phyloP scores from a whole-genome alignment of 2,888 invertebrate species.

The Monoplex corrugatus region DNA sequence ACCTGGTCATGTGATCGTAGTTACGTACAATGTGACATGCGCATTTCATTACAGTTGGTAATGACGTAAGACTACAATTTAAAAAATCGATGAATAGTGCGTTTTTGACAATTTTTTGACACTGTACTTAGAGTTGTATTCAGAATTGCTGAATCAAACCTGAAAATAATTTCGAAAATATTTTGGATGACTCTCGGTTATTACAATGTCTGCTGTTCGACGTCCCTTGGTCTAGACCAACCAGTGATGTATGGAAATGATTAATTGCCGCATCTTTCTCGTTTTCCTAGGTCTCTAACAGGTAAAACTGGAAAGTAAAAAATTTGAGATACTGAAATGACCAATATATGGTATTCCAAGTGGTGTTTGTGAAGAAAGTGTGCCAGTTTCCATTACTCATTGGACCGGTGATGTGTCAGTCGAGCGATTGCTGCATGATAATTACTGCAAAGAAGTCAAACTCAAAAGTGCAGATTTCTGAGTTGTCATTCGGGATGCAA shows the following conservation, averaged over 20 bases:
- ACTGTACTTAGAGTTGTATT: too few species aligned
- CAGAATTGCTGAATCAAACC: too few species aligned
- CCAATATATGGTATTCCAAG: too few species aligned
- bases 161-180: slow-evolving; percentile 38
- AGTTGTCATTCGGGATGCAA: too few species aligned
- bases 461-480: too few species aligned
- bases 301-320: slow-evolving; percentile 34
- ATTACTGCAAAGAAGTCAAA: slow-evolving; percentile 29
- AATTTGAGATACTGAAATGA: too few species aligned
- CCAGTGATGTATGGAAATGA: slow-evolving; percentile 43
- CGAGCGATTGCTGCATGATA: slow-evolving; percentile 27
- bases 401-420: slow-evolving; percentile 35
- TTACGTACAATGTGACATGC: slow-evolving; percentile 40
- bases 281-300: slow-evolving; percentile 19
- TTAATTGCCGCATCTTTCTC: background rate
- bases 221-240: slow-evolving; percentile 1
- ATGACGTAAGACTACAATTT: background rate
- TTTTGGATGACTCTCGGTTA: slow-evolving; percentile 34
- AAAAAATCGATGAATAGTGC: background rate
- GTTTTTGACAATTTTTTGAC: background rate
- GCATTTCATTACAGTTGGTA: background rate
- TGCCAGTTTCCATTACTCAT: background rate
- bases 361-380: too few species aligned
- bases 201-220: slow-evolving; percentile 47
- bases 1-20: slow-evolving; percentile 35